phyloP scores from a whole-genome alignment of 2,888 invertebrate species.

The Noctua janthina region DNA sequence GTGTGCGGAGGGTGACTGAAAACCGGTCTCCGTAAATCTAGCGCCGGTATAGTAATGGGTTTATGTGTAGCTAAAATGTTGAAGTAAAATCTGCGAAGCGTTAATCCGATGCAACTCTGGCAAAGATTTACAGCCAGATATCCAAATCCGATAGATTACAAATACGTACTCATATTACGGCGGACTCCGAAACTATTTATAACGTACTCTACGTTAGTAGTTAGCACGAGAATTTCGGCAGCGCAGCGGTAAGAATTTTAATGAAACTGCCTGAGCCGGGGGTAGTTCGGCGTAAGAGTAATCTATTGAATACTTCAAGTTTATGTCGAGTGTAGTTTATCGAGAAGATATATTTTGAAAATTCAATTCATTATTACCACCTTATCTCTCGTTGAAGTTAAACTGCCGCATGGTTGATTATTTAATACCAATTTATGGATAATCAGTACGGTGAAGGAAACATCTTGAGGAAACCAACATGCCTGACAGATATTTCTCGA shows the following conservation, averaged over 20 bases:
- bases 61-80: constrained; percentile 27
- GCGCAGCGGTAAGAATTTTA: constrained; percentile 45
- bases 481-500: too few relatives aligned
- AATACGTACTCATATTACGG: not conserved
- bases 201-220: constrained; percentile 26
- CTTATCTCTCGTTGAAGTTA: not conserved
- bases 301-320: constrained; percentile 39
- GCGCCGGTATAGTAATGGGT: constrained; percentile 4
- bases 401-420: not conserved
- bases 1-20: constrained; percentile 33
- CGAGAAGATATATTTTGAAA: constrained; percentile 10
- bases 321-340: constrained; percentile 10
- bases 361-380: not conserved
- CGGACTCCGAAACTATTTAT: constrained; percentile 33
- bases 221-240: constrained; percentile 26
- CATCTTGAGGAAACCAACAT: too few relatives aligned
- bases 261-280: constrained; percentile 31
- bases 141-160: not conserved
- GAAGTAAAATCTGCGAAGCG: constrained; percentile 18
- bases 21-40: constrained; percentile 23
- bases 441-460: not conserved
- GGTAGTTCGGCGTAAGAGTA: constrained; percentile 14
- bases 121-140: constrained; percentile 22
- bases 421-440: not conserved
- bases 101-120: constrained; percentile 29